These are phyloP conservation scores for Leptodactylus fallax DNA, from an alignment of 2,797 vertebrate genomes.

Conservation along the genomic window DNA sequence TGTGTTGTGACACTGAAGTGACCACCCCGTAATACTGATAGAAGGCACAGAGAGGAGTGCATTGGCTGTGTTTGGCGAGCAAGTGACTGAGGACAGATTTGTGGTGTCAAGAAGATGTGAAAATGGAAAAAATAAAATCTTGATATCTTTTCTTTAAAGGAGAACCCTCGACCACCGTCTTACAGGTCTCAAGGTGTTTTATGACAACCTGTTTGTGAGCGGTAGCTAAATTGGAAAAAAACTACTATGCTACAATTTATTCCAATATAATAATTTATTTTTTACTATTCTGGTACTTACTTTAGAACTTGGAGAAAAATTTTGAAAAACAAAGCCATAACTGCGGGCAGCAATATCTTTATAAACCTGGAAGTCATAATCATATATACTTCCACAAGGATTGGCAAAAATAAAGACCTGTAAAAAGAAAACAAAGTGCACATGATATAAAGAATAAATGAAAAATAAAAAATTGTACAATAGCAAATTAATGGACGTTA, in stretches of 20 bases:
- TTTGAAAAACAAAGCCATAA: constrained; percentile 5
- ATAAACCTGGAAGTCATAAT: not conserved
- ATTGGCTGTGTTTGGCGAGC: too few relatives aligned
- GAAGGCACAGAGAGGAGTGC: too few relatives aligned
- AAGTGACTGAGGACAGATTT: too few relatives aligned
- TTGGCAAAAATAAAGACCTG: not conserved
- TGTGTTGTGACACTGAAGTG: too few relatives aligned
- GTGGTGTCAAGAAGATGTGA: too few relatives aligned
- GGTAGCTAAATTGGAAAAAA: not conserved
- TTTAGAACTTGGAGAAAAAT: not conserved
- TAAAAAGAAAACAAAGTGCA: not conserved
- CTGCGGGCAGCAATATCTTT: not conserved
- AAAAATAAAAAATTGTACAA: too few relatives aligned
- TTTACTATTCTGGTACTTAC: not conserved
- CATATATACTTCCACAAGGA: not conserved
- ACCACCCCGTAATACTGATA: too few relatives aligned
- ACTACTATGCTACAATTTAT: not conserved
- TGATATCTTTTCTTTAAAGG: too few relatives aligned
- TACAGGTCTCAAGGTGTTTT: too few relatives aligned
- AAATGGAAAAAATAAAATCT: too few relatives aligned
- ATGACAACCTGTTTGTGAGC: not conserved
- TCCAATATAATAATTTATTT: not conserved
- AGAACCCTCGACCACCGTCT: too few relatives aligned
- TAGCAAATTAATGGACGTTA: too few relatives aligned
- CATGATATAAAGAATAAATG: not conserved